These are phyloP conservation scores for Phyllotreta striolata DNA, from an alignment of 2,888 invertebrate genomes.

Conservation along the genomic window DNA sequence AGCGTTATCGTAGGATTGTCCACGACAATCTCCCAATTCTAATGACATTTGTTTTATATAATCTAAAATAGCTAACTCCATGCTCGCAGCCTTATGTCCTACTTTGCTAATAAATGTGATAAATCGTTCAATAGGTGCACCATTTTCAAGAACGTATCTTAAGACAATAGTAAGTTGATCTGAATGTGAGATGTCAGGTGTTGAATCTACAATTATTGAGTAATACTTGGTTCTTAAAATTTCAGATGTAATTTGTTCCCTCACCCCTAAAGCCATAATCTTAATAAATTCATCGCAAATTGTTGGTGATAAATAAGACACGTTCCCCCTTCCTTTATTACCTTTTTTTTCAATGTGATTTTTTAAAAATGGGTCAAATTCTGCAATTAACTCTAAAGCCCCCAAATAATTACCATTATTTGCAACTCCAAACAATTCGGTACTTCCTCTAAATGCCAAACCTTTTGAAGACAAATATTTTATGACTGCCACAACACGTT, in stretches of 20 bases:
- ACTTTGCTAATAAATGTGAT: slow-evolving; percentile 1
- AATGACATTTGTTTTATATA: background rate
- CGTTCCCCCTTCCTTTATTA: slow-evolving; percentile 23
- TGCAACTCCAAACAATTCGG: slow-evolving; percentile 1
- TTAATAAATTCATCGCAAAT: slow-evolving; percentile 9
- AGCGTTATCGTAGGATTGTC: slow-evolving; percentile 15
- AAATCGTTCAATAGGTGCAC: slow-evolving; percentile 16
- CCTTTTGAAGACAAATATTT: slow-evolving; percentile 1
- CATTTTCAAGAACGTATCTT: slow-evolving; percentile 14
- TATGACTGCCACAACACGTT: background rate
- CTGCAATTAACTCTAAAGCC: slow-evolving; percentile 26
- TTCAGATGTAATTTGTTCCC: background rate
- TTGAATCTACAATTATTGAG: slow-evolving; percentile 22
- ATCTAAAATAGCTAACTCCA: background rate
- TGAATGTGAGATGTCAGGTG: slow-evolving; percentile 1
- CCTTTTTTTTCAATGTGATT: slow-evolving; percentile 43
- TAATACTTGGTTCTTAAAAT: slow-evolving; percentile 6
- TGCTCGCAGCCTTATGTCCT: slow-evolving; percentile 1
- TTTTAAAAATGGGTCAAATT: slow-evolving; percentile 51
- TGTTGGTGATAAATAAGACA: slow-evolving; percentile 5
- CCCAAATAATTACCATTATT: slow-evolving; percentile 6
- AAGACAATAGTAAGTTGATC: slow-evolving; percentile 2
- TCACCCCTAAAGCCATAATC: background rate
- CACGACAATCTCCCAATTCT: slow-evolving; percentile 2
- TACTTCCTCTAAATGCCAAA: slow-evolving; percentile 2